Base-by-base conservation (phyloP, 2,888 invertebrate genomes). In the Merodon equestris region DNA sequence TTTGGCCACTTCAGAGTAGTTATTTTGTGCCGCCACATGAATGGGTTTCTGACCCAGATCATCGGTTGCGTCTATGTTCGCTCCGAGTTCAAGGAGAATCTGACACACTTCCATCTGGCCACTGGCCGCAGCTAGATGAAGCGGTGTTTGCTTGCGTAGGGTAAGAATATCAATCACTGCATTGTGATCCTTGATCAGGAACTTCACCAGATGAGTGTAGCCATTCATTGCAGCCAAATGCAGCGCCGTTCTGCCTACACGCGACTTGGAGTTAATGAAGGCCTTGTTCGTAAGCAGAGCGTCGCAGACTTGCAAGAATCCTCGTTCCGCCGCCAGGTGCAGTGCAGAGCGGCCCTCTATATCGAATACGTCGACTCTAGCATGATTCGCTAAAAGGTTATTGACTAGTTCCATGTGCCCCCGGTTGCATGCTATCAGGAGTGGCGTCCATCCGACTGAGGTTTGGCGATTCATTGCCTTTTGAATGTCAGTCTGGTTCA, bases 351-450 rank as follows among this genome's bases (percentile, higher is more conserved):
- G 91, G 36, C 96, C 96, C 89, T 99, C 98, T 82, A 93, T 94
- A 87, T 99, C 99, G 88, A 99, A 99, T 0, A 99, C 99, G 88
- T 99, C 99, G 14, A 99, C 99, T 86, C 99, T 93, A 9, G 99
- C 99, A 88, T 99, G 97, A 89, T 98, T 97, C 42, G 94, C 92
- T 72, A 98, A 91, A 67, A 99, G 91, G 76, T 95, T 96, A 85
- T 92, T 95, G 45, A 98, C 97, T 83, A 99, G 93, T 86, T 97
- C 96, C 91, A 96, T 94, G 88, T 99, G 99, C 4, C 98, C 99
- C 86, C 96, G 92, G 86, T 98, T 94, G 85, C 98, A 96, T 15
- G 99, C 99, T 84, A 99, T 97, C 58, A 99, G 90, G 82, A 99
- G 90, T 12, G 99, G 99, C 0, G 99, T 98, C 98, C 99, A 99